Evolutionary conservation across 2,113 vertebrate species (phyloP).

Genomic region (Coracopsis vasa): DNA sequence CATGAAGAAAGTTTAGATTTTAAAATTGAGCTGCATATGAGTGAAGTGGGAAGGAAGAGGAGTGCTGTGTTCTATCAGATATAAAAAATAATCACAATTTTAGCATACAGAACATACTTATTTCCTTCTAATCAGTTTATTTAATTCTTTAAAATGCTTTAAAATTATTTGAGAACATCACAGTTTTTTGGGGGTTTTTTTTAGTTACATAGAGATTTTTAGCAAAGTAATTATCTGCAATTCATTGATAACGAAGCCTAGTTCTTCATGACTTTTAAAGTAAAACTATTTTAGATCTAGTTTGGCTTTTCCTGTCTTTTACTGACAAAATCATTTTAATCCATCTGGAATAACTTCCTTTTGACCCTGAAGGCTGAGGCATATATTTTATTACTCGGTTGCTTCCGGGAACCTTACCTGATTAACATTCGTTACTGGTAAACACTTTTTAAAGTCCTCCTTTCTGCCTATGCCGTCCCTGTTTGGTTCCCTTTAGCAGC

Average conservation of each 20-base stretch:
- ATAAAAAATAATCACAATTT: not conserved
- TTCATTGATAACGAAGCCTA: not conserved
- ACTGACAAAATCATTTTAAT: conserved; percentile 27
- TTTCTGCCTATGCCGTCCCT: not conserved
- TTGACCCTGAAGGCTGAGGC: not conserved
- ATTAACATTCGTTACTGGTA: conserved; percentile 16
- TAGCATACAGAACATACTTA: not conserved
- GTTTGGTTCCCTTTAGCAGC: not conserved
- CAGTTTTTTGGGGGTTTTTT: too few species aligned
- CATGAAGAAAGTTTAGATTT: not conserved
- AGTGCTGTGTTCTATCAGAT: not conserved
- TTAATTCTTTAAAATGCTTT: not conserved
- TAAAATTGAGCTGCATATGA: not conserved
- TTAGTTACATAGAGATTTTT: not conserved
- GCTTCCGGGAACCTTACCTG: not conserved
- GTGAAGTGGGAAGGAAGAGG: not conserved
- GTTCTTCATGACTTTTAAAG: not conserved
- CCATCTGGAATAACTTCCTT: not conserved
- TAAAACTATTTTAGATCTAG: not conserved
- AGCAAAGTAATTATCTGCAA: not conserved
- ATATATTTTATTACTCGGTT: conserved; percentile 24
- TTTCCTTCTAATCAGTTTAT: not conserved
- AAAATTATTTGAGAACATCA: not conserved
- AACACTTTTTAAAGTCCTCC: not conserved
- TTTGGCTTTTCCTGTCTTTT: not conserved